Evolutionary conservation across 2,113 vertebrate species (phyloP).

Genomic region (Eulemur rufifrons): DNA sequence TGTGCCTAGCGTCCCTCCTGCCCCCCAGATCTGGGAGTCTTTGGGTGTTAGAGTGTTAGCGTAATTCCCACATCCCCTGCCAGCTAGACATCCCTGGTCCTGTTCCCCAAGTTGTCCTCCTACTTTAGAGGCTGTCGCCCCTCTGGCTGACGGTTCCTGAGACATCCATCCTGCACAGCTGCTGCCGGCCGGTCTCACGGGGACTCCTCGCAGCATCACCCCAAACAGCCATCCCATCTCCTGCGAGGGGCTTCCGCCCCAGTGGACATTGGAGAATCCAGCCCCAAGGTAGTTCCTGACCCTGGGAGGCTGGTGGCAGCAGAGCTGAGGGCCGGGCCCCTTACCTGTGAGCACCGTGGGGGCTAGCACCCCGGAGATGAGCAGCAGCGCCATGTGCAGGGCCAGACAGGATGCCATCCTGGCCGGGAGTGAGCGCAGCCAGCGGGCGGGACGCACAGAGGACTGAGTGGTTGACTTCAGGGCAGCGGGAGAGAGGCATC

Average conservation of each 20-base stretch:
- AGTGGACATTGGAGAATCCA: accelerated
- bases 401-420: slow-evolving; percentile 68
- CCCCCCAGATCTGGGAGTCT: background rate
- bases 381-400: slow-evolving; percentile 65
- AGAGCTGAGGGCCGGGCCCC: background rate
- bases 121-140: background rate
- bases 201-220: background rate
- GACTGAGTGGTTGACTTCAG: background rate
- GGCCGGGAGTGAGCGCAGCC: background rate
- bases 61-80: background rate
- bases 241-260: background rate
- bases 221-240: accelerated
- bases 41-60: background rate
- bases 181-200: background rate
- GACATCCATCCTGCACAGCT: background rate
- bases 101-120: background rate
- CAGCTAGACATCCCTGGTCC: background rate
- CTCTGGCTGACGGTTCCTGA: background rate
- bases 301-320: background rate
- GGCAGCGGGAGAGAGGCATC: slow-evolving; percentile 38
- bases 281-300: background rate
- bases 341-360: slow-evolving; percentile 85
- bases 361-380: slow-evolving; percentile 73
- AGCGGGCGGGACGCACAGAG: background rate
- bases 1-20: background rate